These are phyloP conservation scores for Watsonalla binaria DNA, from an alignment of 2,888 invertebrate species.

Conservation along the genomic window DNA sequence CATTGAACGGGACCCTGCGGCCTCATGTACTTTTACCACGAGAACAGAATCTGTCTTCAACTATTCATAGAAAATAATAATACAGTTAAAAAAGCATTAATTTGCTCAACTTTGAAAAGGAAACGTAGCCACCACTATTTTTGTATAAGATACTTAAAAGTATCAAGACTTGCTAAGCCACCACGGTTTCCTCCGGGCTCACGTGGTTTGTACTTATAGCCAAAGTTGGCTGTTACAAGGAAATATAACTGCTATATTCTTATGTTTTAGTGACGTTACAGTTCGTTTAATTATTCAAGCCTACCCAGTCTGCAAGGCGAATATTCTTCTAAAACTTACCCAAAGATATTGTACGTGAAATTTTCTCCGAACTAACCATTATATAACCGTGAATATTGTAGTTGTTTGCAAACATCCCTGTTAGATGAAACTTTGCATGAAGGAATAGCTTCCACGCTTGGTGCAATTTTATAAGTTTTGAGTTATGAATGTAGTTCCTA, in stretches of 20 bases:
- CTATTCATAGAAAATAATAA: no score
- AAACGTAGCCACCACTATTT: no score
- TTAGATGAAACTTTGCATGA: background rate
- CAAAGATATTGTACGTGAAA: background rate
- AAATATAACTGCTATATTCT: background rate
- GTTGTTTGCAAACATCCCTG: background rate
- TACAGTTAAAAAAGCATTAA: no score
- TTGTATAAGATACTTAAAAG: no score
- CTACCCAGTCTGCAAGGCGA: no score
- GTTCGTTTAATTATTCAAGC: no score
- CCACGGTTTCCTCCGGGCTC: background rate
- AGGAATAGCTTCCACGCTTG: background rate
- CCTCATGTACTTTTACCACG: no score
- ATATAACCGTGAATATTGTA: conserved; percentile 2
- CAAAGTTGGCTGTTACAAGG: background rate
- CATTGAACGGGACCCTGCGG: no score
- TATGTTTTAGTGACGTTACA: no score
- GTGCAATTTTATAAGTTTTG: background rate
- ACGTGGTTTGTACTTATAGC: background rate
- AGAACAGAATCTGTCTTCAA: no score
- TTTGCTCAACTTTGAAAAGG: no score
- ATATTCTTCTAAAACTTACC: background rate
- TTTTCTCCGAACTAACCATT: background rate
- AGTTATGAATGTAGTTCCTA: background rate
- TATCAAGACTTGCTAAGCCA: no score